Conservation (phyloP, 1,140 invertebrate genomes). For the Lordiphosa collinella region DNA sequence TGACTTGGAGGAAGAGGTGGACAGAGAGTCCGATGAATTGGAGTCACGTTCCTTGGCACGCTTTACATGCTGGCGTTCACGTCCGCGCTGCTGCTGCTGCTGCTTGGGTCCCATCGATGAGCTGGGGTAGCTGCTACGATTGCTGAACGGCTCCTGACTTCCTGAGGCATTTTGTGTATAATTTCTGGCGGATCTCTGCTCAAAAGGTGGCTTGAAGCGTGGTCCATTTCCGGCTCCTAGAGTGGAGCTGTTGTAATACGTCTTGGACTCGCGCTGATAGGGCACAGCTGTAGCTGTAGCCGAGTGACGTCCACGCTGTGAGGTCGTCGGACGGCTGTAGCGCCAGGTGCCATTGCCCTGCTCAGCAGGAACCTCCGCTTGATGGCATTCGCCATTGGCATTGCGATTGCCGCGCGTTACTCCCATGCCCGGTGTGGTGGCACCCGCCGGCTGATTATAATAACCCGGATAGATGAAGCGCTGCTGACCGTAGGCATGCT, state of each 20-base stretch:
- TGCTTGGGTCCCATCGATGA: neutral
- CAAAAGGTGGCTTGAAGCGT: constrained; percentile 30
- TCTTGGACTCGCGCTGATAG: constrained; percentile 46
- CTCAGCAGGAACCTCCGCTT: neutral
- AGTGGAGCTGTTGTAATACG: constrained; percentile 44
- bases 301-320: constrained; percentile 21
- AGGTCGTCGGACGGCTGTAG: neutral
- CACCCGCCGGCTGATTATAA: constrained; percentile 29
- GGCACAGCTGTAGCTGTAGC: constrained; percentile 1
- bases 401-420: constrained; percentile 21
- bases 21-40: constrained; percentile 48
- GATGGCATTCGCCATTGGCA: neutral
- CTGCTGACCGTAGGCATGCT: constrained; percentile 46
- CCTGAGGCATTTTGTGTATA: neutral
- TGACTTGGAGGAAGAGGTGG: constrained; percentile 44
- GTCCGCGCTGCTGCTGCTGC: too few relatives aligned
- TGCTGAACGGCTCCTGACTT: neutral
- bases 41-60: constrained; percentile 24
- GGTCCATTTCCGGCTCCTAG: neutral
- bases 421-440: constrained; percentile 4
- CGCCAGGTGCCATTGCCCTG: constrained; percentile 21
- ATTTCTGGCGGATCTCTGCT: constrained; percentile 3
- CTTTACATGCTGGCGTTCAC: constrained; percentile 8
- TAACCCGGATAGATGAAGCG: constrained; percentile 54
- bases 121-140: neutral